Evolutionary conservation across 2,797 vertebrate species (phyloP).

Genomic region (Alauda arvensis): DNA sequence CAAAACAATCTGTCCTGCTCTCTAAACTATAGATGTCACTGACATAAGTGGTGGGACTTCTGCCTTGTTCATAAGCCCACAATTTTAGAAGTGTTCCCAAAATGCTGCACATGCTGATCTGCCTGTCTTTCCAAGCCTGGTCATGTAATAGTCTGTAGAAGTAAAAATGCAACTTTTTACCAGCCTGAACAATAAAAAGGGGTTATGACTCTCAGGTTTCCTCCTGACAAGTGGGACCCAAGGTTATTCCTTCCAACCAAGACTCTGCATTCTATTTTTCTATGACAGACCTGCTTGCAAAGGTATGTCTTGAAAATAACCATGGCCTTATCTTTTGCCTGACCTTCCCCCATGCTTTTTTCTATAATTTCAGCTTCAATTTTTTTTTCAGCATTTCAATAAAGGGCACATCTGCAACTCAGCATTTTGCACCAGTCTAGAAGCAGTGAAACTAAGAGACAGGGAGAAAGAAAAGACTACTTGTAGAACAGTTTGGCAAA

Average conservation of each 20-base stretch:
- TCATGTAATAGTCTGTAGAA: not conserved
- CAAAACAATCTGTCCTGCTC: not conserved
- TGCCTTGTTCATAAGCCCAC: not conserved
- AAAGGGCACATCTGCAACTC: not conserved
- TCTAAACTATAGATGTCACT: not conserved
- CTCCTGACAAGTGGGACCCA: not conserved
- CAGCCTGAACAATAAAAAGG: not conserved
- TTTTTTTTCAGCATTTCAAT: not conserved
- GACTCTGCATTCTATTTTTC: not conserved
- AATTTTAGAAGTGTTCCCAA: not conserved
- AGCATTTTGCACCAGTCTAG: not conserved
- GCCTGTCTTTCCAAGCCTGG: not conserved
- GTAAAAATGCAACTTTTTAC: not conserved
- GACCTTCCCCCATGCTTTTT: not conserved
- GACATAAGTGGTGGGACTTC: not conserved
- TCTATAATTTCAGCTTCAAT: not conserved
- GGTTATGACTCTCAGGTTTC: not conserved
- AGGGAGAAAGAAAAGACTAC: not conserved
- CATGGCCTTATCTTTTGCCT: not conserved
- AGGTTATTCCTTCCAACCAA: not conserved
- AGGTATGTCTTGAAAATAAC: not conserved
- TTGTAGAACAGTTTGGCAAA: not conserved
- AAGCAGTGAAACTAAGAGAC: not conserved
- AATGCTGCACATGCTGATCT: not conserved
- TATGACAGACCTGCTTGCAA: not conserved